A percentile compares a stretch with the other conserved stretches of the same genome.
Evolutionary conservation across 2,113 vertebrate species (phyloP).

Genomic region (Oceanites oceanicus): DNA sequence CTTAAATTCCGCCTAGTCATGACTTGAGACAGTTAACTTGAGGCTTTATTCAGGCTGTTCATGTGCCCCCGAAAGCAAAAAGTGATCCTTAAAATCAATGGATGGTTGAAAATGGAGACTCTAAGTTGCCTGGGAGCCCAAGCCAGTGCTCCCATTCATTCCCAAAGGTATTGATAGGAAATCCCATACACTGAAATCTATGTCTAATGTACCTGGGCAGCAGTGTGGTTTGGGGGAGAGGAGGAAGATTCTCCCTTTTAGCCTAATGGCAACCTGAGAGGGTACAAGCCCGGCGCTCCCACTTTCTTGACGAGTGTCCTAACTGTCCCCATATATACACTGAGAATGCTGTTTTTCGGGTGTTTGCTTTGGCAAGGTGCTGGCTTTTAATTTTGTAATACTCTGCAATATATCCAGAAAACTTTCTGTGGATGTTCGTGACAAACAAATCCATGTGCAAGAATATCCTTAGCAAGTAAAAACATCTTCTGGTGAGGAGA

Average conservation of each 20-base stretch:
- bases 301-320: background rate
- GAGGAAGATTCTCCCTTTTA: background rate
- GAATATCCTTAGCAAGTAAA: background rate
- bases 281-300: background rate
- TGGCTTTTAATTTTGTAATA: background rate
- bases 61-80: background rate
- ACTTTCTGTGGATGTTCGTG: background rate
- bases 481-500: background rate
- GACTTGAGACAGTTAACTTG: background rate
- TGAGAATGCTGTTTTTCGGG: fast-evolving
- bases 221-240: background rate
- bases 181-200: background rate
- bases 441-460: background rate
- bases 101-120: background rate
- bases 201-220: background rate
- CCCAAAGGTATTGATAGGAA: background rate
- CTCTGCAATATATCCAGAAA: background rate
- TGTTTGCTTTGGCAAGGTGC: background rate
- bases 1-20: background rate
- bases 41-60: background rate
- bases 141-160: background rate
- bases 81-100: background rate
- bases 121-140: background rate
- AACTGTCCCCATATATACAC: background rate
- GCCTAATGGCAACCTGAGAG: background rate